phyloP scores from a whole-genome alignment of 2,888 invertebrate genomes.

The Cataglyphis rosenhaueri region DNA sequence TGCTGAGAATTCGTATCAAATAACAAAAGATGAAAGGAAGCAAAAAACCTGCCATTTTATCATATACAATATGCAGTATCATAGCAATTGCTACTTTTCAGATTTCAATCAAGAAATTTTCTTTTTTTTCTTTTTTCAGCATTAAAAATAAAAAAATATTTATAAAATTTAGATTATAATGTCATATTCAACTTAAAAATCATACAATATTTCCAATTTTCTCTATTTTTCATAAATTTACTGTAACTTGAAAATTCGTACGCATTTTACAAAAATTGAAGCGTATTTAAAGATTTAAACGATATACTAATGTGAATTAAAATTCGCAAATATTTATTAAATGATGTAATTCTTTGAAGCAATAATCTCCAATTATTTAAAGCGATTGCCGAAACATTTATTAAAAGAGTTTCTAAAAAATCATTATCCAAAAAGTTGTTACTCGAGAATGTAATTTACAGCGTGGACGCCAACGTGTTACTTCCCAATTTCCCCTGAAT shows the following conservation, averaged over 20 bases:
- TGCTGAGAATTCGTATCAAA: slow-evolving; percentile 59
- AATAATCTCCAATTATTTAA: neutral
- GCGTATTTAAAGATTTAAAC: neutral
- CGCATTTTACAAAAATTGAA: neutral
- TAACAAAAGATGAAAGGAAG: slow-evolving; percentile 58
- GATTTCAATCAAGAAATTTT: neutral
- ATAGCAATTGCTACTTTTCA: neutral
- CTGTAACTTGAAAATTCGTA: neutral
- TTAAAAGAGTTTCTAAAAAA: neutral
- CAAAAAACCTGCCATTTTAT: slow-evolving; percentile 54
- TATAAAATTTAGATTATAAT: neutral
- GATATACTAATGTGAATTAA: neutral
- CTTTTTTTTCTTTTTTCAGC: neutral
- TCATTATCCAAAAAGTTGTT: neutral
- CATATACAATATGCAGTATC: neutral
- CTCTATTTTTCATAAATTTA: neutral
- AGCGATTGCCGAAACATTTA: neutral
- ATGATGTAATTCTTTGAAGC: neutral
- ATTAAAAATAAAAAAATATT: neutral
- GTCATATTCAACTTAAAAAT: neutral
- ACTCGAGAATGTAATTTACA: slow-evolving; percentile 8
- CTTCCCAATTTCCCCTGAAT: slow-evolving; percentile 28
- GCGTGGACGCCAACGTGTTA: slow-evolving; percentile 14
- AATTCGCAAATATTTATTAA: neutral
- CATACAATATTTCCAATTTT: neutral